Conservation (phyloP, 2,888 invertebrate species). For the Aphidius colemani region DNA sequence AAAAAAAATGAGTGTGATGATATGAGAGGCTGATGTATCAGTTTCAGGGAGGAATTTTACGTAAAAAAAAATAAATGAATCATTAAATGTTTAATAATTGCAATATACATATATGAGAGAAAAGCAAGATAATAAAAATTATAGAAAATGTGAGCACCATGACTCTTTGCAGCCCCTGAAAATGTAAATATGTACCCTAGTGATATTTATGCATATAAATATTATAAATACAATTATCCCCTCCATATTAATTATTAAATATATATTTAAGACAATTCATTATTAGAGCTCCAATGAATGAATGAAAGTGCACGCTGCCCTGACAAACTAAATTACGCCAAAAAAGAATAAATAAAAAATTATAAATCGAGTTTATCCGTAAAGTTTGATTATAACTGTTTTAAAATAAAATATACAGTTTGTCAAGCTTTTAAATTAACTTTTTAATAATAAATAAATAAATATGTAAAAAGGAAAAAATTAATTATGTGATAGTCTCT, state of each 20-base stretch:
- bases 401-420: constrained; percentile 27
- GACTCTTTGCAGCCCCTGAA: constrained; percentile 25
- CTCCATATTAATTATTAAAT: constrained; percentile 57
- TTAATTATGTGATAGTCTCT: constrained; percentile 10
- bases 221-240: constrained; percentile 45
- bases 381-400: constrained; percentile 22
- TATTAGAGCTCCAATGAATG: constrained; percentile 43
- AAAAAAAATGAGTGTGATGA: constrained; percentile 19
- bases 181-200: constrained; percentile 59
- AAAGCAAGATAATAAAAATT: background rate
- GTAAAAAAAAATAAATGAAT: constrained; percentile 35
- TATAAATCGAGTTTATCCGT: constrained; percentile 15
- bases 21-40: constrained; percentile 24
- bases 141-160: constrained; percentile 21
- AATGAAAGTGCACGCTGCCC: constrained; percentile 18
- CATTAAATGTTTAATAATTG: too few relatives aligned
- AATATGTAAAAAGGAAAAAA: background rate
- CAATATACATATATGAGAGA: too few relatives aligned
- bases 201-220: constrained; percentile 54
- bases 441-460: constrained; percentile 20
- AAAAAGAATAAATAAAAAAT: constrained; percentile 15
- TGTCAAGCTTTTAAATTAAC: constrained; percentile 10
- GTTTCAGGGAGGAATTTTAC: constrained; percentile 33
- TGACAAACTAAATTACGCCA: constrained; percentile 16
- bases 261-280: constrained; percentile 53